Percentiles rank a stretch among this genome's conserved stretches.
Conservation (phyloP, 2,113 vertebrate species). For the Tyrannus savana region DNA sequence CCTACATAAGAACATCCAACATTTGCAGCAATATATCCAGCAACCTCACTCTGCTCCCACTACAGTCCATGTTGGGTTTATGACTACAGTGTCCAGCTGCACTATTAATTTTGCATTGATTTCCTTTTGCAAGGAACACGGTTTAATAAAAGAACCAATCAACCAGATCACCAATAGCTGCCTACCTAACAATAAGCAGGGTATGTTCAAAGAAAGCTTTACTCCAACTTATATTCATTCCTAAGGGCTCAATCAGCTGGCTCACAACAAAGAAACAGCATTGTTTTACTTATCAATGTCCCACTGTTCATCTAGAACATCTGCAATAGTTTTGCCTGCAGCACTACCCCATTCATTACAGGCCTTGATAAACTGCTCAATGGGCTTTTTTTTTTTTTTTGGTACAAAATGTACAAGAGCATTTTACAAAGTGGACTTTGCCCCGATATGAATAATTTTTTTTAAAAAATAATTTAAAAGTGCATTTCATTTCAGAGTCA, state of each 20-base stretch:
- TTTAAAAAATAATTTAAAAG: background rate
- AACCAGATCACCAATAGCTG: background rate
- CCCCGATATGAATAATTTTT: slow-evolving; percentile 35
- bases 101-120: background rate
- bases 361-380: slow-evolving; percentile 57
- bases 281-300: slow-evolving; percentile 60
- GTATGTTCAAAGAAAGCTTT: slow-evolving; percentile 34
- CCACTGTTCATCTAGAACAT: slow-evolving; percentile 60
- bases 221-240: slow-evolving; percentile 1
- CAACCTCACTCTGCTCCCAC: background rate
- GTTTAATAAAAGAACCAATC: background rate
- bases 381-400: background rate
- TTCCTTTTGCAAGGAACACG: background rate
- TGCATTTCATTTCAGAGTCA: slow-evolving; percentile 25
- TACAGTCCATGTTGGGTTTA: background rate
- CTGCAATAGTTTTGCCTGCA: slow-evolving; percentile 51
- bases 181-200: slow-evolving; percentile 55
- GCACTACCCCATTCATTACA: slow-evolving; percentile 54
- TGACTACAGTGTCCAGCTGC: background rate
- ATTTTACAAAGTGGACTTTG: slow-evolving; percentile 20
- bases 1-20: background rate
- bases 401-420: slow-evolving; percentile 47
- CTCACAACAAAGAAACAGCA: slow-evolving; percentile 41
- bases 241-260: slow-evolving; percentile 42
- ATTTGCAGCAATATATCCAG: background rate